Percentiles rank a stretch among this genome's conserved stretches.
These are phyloP conservation scores for Calliphora vicina DNA, from an alignment of 1,140 invertebrate genomes.

Conservation along the genomic window DNA sequence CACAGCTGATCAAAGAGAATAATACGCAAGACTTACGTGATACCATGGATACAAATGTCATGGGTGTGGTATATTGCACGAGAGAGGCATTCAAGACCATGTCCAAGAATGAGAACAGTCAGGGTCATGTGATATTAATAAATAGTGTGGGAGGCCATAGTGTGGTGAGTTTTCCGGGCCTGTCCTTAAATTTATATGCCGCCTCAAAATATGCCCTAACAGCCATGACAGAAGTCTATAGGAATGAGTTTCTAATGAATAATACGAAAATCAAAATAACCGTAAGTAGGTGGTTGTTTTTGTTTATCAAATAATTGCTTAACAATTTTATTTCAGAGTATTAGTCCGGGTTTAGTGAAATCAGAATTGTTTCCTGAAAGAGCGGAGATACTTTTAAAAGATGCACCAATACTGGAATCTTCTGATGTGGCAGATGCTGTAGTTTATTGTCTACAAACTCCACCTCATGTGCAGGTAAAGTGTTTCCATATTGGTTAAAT, in stretches of 20 bases:
- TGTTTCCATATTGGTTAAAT: no score
- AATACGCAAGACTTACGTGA: slow-evolving; percentile 46
- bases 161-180: slow-evolving; percentile 59
- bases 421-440: slow-evolving; percentile 67
- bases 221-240: slow-evolving; percentile 69
- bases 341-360: slow-evolving; percentile 69
- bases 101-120: slow-evolving; percentile 66
- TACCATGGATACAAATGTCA: slow-evolving; percentile 71
- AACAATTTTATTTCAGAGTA: slow-evolving; percentile 62
- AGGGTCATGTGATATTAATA: slow-evolving; percentile 76
- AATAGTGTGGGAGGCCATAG: slow-evolving; percentile 68
- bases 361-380: slow-evolving; percentile 64
- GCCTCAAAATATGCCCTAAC: slow-evolving; percentile 74
- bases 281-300: no score
- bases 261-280: slow-evolving; percentile 71
- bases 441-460: slow-evolving; percentile 65
- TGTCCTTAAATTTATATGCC: slow-evolving; percentile 65
- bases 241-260: slow-evolving; percentile 68
- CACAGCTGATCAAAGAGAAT: slow-evolving; percentile 22
- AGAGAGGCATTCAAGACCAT: slow-evolving; percentile 72
- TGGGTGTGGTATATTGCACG: slow-evolving; percentile 71
- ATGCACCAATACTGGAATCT: slow-evolving; percentile 54
- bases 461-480: slow-evolving; percentile 65
- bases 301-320: not conserved
- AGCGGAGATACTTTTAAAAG: slow-evolving; percentile 36